Base-by-base conservation (phyloP, 2,113 vertebrate species). In the Vidua macroura region DNA sequence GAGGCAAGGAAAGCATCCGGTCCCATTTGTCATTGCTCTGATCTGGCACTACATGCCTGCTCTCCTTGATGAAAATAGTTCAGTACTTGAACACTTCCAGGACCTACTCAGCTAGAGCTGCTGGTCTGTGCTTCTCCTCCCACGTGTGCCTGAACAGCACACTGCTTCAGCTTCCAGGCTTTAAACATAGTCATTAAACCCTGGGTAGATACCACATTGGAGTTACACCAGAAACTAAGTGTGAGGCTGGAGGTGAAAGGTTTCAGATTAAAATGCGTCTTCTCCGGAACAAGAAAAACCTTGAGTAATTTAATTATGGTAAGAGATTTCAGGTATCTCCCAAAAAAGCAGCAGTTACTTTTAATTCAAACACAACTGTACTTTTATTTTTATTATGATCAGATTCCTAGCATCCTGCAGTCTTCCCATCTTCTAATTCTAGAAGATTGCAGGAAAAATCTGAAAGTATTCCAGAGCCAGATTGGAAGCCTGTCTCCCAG, bases 31-130 rank as follows among this genome's bases (percentile, higher is more conserved):
- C 64, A 46, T 10, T 74, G 83, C 91, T 86, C 22, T 30, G 74
- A 82, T 66, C 82, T 58, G 79, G 75, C 85, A 87, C 33, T 64
- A 35, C 28, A 15, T 80, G 78, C 67, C 78, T 51, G 82, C 46
- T 91, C 62, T 84, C 84, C 62, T 82, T 68, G 74, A 91, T 4
- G 0, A 87, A 87, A 95, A 94, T 43, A 96, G 82, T n/a, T 79
- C 23, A n/a, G 58, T 31, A 41, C 20, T 64, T 64, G 25, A 94
- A 52, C 0, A 0, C 58, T 95, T 91, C 74, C 84, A 84, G 90
- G 69, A 67, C 63, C 53, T 15, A 7, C 41, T 30, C 12, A 79
- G 90, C 58, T 8, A 33, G 51, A 88, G 59, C 78, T 88, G 85
- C 55, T 67, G 80, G 41, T 79, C 30, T 73, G 78, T 41, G 31